Evolutionary conservation across 2,797 vertebrate genomes (phyloP), one percentile per base, ranked within the genome.

Genomic region (Fistularia tabacaria): DNA sequence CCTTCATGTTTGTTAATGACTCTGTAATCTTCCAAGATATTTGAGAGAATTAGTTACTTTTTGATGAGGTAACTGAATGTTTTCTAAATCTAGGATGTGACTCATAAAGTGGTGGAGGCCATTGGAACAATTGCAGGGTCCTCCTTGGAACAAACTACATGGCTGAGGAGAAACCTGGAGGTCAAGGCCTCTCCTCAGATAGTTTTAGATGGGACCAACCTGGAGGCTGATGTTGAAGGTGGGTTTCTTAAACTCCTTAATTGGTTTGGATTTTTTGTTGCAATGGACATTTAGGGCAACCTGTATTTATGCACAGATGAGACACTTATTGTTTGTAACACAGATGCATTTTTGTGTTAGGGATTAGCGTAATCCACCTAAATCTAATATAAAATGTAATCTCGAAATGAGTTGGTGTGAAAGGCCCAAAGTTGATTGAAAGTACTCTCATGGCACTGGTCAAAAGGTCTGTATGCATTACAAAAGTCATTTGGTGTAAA

Each of bases 111-210:
- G 53, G 97, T 99, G 62, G 97, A 99, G 83, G 95, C 97, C 60
- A 94, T 99, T 11, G 96, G 94, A 36, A 96, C 90, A 0, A 93
- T 99, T 38, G 97, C 97, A 46, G 97, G 97, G 39, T 99, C 97
- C 42, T 99, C 96, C 74, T 84, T 99, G 85, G 97, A 99, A 62
- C 97, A 98, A 78, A 99, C 97, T 42, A 99, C 97, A 0, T 99
- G 97, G 97, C 84, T 99, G 54, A 91, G 97, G 73, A 92, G 97
- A 72, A 99, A 99, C 82, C 87, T 99, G 65, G 97, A 99, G 82
- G 97, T 99, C 76, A 99, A 98, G 59, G 90, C 95, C 40, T 97
- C 96, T 43, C 97, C 96, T 59, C 98, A 98, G 88, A 98, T 99
- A 37, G 88, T 94, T 60, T 94, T 99, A 70, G 96, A 99, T 48